Evolutionary conservation across 2,888 invertebrate species (phyloP).

Genomic region (Pandemis corylana): DNA sequence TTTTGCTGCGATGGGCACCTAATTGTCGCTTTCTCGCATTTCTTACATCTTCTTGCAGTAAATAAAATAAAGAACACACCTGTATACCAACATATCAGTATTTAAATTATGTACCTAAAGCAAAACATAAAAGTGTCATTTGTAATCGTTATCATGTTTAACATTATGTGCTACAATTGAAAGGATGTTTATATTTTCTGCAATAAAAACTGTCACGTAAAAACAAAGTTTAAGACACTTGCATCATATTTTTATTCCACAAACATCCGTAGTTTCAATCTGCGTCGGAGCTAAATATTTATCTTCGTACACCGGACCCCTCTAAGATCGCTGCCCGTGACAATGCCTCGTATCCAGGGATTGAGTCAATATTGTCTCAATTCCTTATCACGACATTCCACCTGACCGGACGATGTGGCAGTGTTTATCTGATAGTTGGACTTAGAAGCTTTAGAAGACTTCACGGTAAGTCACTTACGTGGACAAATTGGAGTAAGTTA

Average conservation of each 20-base stretch:
- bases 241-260: constrained; percentile 9
- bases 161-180: no score
- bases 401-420: constrained; percentile 51
- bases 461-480: background rate
- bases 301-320: constrained; percentile 9
- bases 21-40: no score
- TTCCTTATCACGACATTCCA: constrained; percentile 56
- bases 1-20: no score
- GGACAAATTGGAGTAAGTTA: no score
- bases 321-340: constrained; percentile 14
- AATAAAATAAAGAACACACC: no score
- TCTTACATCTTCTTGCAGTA: no score
- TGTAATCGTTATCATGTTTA: no score
- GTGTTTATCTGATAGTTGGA: constrained; percentile 11
- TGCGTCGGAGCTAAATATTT: constrained; percentile 26
- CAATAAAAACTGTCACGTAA: background rate
- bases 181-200: no score
- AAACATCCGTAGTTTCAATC: constrained; percentile 23
- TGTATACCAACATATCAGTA: no score
- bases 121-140: no score
- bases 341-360: constrained; percentile 40
- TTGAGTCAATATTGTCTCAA: constrained; percentile 57
- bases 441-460: background rate
- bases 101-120: no score
- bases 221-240: background rate